These are phyloP conservation scores for Therioaphis trifolii DNA, from an alignment of 2,888 invertebrate species.

Conservation along the genomic window DNA sequence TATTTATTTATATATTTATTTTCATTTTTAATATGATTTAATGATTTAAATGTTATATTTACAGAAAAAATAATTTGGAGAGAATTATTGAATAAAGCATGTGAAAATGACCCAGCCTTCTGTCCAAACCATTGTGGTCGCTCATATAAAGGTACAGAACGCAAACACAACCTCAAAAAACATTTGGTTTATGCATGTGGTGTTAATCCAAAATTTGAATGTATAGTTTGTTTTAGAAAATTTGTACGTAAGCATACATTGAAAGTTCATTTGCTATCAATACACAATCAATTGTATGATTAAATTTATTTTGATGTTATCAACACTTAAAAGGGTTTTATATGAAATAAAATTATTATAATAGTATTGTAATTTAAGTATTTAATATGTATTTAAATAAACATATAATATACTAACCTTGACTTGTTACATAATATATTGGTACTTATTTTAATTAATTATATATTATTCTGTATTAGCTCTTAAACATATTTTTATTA, in stretches of 20 bases:
- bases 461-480: no score
- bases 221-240: constrained; percentile 66
- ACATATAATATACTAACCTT: no score
- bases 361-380: no score
- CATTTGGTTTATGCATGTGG: constrained; percentile 75
- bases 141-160: constrained; percentile 67
- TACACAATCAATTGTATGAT: constrained; percentile 28
- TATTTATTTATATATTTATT: no score
- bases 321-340: no score
- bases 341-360: no score
- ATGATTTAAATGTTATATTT: constrained; percentile 1
- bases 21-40: no score
- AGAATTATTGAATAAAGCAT: not conserved
- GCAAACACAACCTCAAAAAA: constrained; percentile 72
- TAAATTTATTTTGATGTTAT: not conserved
- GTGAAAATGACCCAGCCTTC: constrained; percentile 21
- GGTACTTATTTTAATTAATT: no score
- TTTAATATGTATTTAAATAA: no score
- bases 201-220: constrained; percentile 74
- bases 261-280: constrained; percentile 25
- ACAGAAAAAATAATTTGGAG: not conserved
- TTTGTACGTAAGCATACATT: constrained; percentile 61
- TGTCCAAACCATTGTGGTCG: constrained; percentile 54
- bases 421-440: no score
- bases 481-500: no score